Evolutionary conservation across 37 sponge, comb jelly and placozoan genomes (phyloP), one percentile per base, ranked within the genome.

Genomic region (Spongilla lacustris): DNA sequence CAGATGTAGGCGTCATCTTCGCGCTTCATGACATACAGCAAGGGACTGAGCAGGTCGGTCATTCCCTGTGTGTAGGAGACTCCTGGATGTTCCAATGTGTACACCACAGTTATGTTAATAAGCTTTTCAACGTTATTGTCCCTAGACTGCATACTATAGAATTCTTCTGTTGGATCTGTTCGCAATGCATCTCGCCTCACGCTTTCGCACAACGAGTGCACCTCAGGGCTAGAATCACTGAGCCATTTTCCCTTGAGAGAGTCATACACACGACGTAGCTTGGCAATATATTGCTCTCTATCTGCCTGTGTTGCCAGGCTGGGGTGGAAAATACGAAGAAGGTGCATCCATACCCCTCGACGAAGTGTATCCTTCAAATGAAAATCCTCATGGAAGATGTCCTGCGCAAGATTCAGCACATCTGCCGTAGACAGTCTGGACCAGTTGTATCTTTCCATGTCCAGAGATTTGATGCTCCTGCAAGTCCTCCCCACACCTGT

Each of bases 51-150:
- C 19, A 94, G 76, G 71, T 94, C 94, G 0, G 94, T 94, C 94
- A 94, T 94, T 2, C 94, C 94, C 79, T 94, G 94, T 0, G 94
- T 94, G 89, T 94, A 94, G 1, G 92, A 79, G 27, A 87, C 67
- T 1, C 77, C 78, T 2, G 24, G 31, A 74, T 94, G 94, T 71
- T 94, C 94, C 67, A 90, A 71, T 13, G 66, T 79, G 77, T 90
- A 94, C n/a, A 89, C 87, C 26, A 82, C 76, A 21, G 85, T 69
- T 12, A 94, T 79, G 74, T 87, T 85, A 49, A 84, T 73, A 33
- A 94, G 85, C 36, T 88, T 86, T 81, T 90, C 85, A 35, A 90
- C 41, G 75, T 87, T 90, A 79, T 87, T 86, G 22, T 48, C 77
- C 36, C 38, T 74, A 19, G 32, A 29, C 5, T 50, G 67, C 33